Conservation (phyloP, 2,113 vertebrate genomes). For the Coreoperca whiteheadi region DNA sequence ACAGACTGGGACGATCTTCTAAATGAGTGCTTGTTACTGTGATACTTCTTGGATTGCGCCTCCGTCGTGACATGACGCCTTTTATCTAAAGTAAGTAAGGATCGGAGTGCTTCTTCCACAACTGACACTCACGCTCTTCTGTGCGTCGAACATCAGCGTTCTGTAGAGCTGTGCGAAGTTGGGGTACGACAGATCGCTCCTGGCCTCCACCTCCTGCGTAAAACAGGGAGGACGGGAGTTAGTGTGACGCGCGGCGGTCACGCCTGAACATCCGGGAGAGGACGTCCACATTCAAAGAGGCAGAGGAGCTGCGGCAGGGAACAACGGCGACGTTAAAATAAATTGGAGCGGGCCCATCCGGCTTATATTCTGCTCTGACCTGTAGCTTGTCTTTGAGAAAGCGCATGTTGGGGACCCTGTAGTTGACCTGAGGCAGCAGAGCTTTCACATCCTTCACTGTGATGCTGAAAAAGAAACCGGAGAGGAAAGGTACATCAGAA, state of each 20-base stretch:
- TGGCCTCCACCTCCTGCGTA: constrained; percentile 88
- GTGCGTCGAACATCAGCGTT: constrained; percentile 90
- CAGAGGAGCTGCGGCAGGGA: background rate
- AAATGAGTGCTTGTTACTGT: background rate
- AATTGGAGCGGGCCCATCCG: background rate
- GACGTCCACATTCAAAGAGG: constrained; percentile 1
- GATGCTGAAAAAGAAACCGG: constrained; percentile 77
- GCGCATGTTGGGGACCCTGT: constrained; percentile 89
- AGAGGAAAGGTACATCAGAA: background rate
- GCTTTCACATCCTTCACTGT: constrained; percentile 90
- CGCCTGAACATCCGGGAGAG: background rate
- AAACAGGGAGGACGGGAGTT: background rate
- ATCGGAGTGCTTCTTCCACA: constrained; percentile 21
- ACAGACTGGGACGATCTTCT: background rate
- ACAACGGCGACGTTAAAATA: background rate
- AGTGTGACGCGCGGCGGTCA: background rate
- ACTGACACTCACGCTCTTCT: constrained; percentile 86
- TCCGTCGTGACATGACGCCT: background rate
- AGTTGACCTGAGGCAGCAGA: constrained; percentile 90
- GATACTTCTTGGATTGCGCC: background rate
- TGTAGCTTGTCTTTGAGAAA: constrained; percentile 89
- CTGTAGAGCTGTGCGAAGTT: constrained; percentile 91
- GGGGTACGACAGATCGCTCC: constrained; percentile 85
- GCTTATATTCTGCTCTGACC: constrained; percentile 72
- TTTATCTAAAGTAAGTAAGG: background rate